Base-by-base conservation (phyloP, 1,140 invertebrate genomes). In the Chrysopa pallens region DNA sequence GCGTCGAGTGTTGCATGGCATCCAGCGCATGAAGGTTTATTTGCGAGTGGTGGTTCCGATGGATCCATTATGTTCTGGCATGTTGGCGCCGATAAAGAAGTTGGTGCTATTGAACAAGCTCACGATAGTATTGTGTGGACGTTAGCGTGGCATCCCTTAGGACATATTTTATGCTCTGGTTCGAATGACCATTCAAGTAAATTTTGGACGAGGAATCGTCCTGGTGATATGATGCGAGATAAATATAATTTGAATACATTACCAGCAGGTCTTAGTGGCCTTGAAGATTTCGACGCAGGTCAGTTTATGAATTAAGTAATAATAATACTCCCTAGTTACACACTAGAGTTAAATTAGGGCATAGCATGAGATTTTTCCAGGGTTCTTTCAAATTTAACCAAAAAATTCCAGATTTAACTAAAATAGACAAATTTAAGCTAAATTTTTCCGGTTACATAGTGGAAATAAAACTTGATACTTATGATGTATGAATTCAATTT, bases 91-190 rank as follows among this genome's bases (percentile, higher is more conserved):
- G 92, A 97, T 54, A 95, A 97, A 64, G 95, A 98, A 73, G 85
- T 99, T 27, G 95, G 94, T 5, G 80, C 84, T 17, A 95, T 99
- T 55, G 94, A 98, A 65, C 83, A 92, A 56, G 95, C 94, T 17
- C 95, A 99, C 63, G 95, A 99, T 61, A 95, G 90, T 53, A 97
- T 97, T 57, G 91, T 99, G 1, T 98, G 95, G 95, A 89, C 90
- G 11, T 66, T 99, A 48, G 88, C 91, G 14, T 99, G 96, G 95
- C 96, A 99, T 73, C 96, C 96, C 1, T 61, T 98, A 6, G 96
- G 96, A 6, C 96, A 99, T 59, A 97, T 99, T 51, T 65, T 99
- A 3, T 95, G 91, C 55, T 95, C 93, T 4, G 93, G 94, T 6
- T 96, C 92, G 15, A 98, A 98, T 66, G 94, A 98, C 67, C 93